Base-by-base conservation (phyloP, 2,797 vertebrate species). In the Jordanella pulchra region DNA sequence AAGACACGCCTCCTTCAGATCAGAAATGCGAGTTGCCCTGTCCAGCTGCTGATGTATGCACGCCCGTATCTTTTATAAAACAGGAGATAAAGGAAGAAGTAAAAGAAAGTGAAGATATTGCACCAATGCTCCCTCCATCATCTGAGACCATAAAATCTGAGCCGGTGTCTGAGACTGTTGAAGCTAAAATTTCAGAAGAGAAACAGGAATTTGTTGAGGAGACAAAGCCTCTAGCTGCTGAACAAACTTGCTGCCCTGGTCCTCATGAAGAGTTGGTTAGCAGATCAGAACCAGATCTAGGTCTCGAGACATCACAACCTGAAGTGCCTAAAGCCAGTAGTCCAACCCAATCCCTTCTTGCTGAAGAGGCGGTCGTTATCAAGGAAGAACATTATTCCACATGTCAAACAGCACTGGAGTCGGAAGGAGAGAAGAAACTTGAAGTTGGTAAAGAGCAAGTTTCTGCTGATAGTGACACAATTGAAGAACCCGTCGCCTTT, bases 211-310 rank as follows among this genome's bases (percentile, higher is more conserved):
- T 79, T 54, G 23, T 35, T 0, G 86, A 89, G 0, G 92, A 92
- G 77, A 84, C 94, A 63, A 93, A 92, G 17, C 42, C 89, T 42
- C 44, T 78, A 21, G 35, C 84, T 27, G 30, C 69, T 2, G 95
- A 95, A 53, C 94, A 90, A 78, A 80, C 90, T 55, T 91, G 86
- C 0, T 89, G 77, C 21, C 80, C 88, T 65, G 94, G 96, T 27
- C 94, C 94, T 69, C 93, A 94, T 0, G 95, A 96, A n/a, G 90
- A 94, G 44, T 94, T 94, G 0, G 92, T 94, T 23, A 89, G 72
- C 64, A 84, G 39, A 82, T 88, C 83, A 79, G 89, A 93, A 73
- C 78, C 88, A 74, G 91, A 94, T 56, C 28, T 76, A 15, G 85
- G 92, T 61, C 69, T 84, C 72, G 89, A 93, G 69, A 72, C 64